Percentiles rank a stretch among this genome's conserved stretches.
Conservation (phyloP, 2,888 invertebrate species). For the Chloroclystis v-ata region DNA sequence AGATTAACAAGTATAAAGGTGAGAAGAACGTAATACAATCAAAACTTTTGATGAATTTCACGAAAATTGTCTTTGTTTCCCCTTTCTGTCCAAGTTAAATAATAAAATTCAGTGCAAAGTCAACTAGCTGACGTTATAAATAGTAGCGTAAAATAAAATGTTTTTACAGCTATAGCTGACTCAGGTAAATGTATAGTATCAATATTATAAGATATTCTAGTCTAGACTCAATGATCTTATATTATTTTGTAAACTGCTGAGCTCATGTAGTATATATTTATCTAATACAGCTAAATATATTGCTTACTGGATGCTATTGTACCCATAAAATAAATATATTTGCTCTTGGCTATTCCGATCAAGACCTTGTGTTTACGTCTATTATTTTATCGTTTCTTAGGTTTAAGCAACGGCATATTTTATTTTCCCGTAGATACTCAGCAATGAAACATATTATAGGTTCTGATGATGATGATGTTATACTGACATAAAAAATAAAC, state of each 20-base stretch:
- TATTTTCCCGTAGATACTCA: too few relatives aligned
- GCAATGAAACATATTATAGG: too few relatives aligned
- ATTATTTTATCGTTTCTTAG: too few relatives aligned
- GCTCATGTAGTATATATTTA: slow-evolving; percentile 11
- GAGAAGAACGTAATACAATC: slow-evolving; percentile 68
- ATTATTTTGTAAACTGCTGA: slow-evolving; percentile 12
- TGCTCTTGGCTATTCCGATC: too few relatives aligned
- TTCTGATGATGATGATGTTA: too few relatives aligned
- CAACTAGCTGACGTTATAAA: slow-evolving; percentile 44
- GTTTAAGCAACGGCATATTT: too few relatives aligned
- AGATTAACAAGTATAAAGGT: slow-evolving; percentile 60
- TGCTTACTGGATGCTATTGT: background rate
- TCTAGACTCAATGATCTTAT: slow-evolving; percentile 17
- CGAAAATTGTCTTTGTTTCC: slow-evolving; percentile 69
- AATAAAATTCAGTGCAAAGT: slow-evolving; percentile 59
- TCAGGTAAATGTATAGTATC: slow-evolving; percentile 17
- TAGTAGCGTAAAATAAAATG: slow-evolving; percentile 36
- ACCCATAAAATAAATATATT: background rate
- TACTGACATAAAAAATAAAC: too few relatives aligned
- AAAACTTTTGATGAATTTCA: slow-evolving; percentile 75
- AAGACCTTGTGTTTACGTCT: too few relatives aligned
- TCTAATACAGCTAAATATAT: background rate
- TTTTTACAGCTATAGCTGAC: slow-evolving; percentile 19
- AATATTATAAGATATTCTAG: slow-evolving; percentile 26
- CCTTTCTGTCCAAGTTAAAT: slow-evolving; percentile 65